Evolutionary conservation across 2,888 invertebrate genomes (phyloP), one percentile per base, ranked within the genome.

Genomic region (Platycheirus albimanus): DNA sequence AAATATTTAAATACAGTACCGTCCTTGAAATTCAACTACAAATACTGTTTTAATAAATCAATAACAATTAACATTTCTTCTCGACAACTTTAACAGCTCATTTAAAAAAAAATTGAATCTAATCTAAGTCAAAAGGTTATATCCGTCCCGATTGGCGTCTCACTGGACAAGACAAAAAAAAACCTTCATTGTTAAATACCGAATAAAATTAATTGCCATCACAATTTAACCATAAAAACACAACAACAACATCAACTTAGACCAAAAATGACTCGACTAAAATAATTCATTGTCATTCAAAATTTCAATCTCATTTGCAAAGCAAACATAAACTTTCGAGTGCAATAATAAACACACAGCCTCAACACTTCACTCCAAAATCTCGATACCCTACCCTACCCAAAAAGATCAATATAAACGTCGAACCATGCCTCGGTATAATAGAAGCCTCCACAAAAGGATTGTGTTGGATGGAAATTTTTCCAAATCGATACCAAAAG

Each of bases 251-350:
- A 69, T 45, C 36, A 15, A n/a, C 24, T 41, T 17, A 47, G 38
- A 54, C 66, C 33, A 41, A 58, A 61, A 58, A 10, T 17, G 11
- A 43, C 43, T 58, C 58, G n/a, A 49, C 20, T 24, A 28, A 33
- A 41, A 61, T 52, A 71, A 81, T 71, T 76, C 64, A 76, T 56
- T 76, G 56, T 51, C 80, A 64, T 56, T 75, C 43, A 54, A n/a
- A n/a, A 52, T 52, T 38, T 47, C 43, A 61, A 47, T 56, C 30
- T 41, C 49, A 51, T 38, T 58, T 49, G 54, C 54, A 54, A 78
- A 67, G 61, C 47, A 79, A 74, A 78, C 36, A 54, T 33, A 67
- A 61, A 67, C 43, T 47, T 64, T 58, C 66, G 38, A 71, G 45
- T 61, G 49, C 41, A 70, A 81, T 33, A 61, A 58, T 81, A 69